Conservation (phyloP, 2,113 vertebrate species). For the Notarius quadriscutis region DNA sequence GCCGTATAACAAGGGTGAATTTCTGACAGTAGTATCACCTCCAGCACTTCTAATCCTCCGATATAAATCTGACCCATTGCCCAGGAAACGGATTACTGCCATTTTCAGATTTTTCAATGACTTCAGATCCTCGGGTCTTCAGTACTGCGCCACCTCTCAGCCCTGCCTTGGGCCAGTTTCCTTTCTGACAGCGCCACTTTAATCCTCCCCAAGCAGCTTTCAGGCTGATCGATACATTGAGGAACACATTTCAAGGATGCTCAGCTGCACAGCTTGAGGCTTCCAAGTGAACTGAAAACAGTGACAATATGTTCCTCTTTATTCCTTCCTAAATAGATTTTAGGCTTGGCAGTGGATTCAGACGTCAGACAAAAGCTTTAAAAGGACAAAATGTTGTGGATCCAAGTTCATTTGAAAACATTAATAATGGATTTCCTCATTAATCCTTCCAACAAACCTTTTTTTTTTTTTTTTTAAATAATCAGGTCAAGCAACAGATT, state of each 20-base stretch:
- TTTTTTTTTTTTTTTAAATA: neutral
- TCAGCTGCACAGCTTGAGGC: constrained; percentile 8
- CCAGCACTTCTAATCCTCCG: constrained; percentile 4
- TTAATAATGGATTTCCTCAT: neutral
- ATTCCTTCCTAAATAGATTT: constrained; percentile 2
- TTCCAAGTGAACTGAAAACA: neutral
- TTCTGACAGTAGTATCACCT: neutral
- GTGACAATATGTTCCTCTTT: neutral
- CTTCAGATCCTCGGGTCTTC: neutral
- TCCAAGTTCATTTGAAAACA: neutral
- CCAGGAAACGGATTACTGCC: neutral
- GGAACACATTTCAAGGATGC: neutral
- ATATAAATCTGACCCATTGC: neutral
- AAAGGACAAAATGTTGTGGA: neutral
- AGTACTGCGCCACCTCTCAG: neutral
- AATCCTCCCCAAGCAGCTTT: constrained; percentile 22
- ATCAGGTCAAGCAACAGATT: neutral
- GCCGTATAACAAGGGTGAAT: neutral
- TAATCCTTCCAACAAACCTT: neutral
- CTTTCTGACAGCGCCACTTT: neutral
- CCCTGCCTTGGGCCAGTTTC: neutral
- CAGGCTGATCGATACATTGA: neutral
- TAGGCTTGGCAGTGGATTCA: neutral
- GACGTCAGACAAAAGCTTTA: neutral
- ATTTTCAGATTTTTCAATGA: neutral